phyloP scores from a whole-genome alignment of 1,140 invertebrate species.

The Ceratosolen fusciceps region DNA sequence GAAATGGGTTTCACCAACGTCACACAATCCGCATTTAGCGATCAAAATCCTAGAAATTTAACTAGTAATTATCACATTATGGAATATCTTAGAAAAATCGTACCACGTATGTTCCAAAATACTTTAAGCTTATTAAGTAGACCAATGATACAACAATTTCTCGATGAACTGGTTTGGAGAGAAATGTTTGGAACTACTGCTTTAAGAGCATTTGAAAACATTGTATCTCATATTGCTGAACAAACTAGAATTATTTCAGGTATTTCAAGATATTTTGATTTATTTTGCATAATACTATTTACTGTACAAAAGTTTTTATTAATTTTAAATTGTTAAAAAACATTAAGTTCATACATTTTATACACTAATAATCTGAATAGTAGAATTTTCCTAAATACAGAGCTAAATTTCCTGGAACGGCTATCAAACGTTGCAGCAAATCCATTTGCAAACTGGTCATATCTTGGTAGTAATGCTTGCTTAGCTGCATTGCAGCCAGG shows the following conservation, averaged over 20 bases:
- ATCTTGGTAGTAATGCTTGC: constrained; percentile 52
- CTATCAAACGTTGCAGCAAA: constrained; percentile 80
- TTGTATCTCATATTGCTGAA: constrained; percentile 83
- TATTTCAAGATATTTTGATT: constrained; percentile 51
- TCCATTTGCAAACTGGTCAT: constrained; percentile 86
- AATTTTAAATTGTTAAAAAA: not conserved
- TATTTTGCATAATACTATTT: constrained; percentile 28
- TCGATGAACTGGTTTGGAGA: constrained; percentile 89
- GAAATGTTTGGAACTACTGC: constrained; percentile 83
- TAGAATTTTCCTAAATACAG: constrained; percentile 48
- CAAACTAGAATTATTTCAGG: constrained; percentile 78
- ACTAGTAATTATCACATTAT: constrained; percentile 84
- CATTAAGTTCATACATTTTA: not conserved
- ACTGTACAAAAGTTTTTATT: not conserved
- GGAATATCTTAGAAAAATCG: constrained; percentile 87
- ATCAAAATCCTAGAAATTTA: constrained; percentile 74
- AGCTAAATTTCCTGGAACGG: constrained; percentile 71
- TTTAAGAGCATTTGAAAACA: constrained; percentile 84
- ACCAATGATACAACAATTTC: constrained; percentile 89
- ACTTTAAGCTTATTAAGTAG: constrained; percentile 85
- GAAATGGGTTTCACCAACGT: constrained; percentile 85
- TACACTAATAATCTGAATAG: not conserved
- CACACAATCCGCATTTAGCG: constrained; percentile 75
- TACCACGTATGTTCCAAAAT: constrained; percentile 92
- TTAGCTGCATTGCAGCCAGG: not conserved